Conservation (phyloP, 2,113 vertebrate species). For the Paedocypris sp. region DNA sequence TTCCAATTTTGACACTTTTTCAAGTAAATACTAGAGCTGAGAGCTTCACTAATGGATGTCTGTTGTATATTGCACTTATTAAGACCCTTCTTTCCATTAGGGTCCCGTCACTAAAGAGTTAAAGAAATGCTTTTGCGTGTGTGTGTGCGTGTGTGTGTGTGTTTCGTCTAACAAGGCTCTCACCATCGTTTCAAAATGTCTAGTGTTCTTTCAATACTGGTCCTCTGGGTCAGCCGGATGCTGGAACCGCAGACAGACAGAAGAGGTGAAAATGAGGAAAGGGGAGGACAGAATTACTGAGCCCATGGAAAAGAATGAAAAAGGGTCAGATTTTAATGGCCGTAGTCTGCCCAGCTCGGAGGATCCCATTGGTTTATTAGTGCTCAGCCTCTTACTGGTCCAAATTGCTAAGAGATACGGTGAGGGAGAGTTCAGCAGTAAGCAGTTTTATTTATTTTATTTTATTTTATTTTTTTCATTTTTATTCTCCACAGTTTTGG, state of each 20-base stretch:
- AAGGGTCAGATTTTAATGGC: conserved; percentile 19
- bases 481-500: background rate
- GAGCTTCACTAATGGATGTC: background rate
- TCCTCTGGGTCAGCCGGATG: conserved; percentile 4
- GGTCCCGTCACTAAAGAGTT: background rate
- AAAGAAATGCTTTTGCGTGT: conserved; percentile 1
- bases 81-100: background rate
- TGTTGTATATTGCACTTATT: background rate
- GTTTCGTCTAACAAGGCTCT: conserved; percentile 14
- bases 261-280: conserved; percentile 1
- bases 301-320: conserved; percentile 5
- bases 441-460: background rate
- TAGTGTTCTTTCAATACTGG: conserved; percentile 5
- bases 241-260: background rate
- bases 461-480: background rate
- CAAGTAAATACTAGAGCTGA: background rate
- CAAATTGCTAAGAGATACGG: conserved; percentile 8
- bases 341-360: conserved; percentile 1
- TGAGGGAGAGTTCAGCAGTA: background rate
- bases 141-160: no score
- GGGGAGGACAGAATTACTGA: conserved; percentile 3
- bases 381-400: conserved; percentile 7
- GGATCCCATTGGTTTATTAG: conserved; percentile 17
- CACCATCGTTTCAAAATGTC: conserved; percentile 3
- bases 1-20: no score